Base-by-base conservation (phyloP, 2,888 invertebrate genomes). In the Plebejus argus region DNA sequence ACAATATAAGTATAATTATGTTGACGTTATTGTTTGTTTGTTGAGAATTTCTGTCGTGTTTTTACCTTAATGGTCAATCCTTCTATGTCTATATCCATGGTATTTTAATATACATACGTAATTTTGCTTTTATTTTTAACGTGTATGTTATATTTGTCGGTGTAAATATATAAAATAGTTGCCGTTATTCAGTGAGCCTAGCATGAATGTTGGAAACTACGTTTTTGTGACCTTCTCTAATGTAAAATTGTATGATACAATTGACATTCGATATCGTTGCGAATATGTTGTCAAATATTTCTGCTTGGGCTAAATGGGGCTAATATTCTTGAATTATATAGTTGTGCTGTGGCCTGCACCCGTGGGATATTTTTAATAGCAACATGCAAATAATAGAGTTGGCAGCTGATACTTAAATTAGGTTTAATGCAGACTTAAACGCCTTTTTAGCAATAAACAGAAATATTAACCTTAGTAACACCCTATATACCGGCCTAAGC, bases 381-480 rank as follows among this genome's bases (percentile, higher is more conserved):
- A 28, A 23, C 66, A 66, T 66, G 66, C 66, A 66, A 66, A 33
- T 28, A 66, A 66, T 66, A 33, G 66, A 66, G 28, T 66, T 33
- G 66, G 15, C 15, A 23, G 66, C 66, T 28, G 28, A 66, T 66
- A 66, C 20, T 15, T 66, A 66, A 66, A 28, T 66, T 66, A 66
- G 28, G 33, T 12, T 61, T 66, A 66, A 66, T 33, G 28, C 66
- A 28, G 66, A 66, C 28, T 66, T 66, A 15, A 33, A 28, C 15
- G 66, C 66, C 66, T 66, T 66, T 61, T 66, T 66, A 66, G 66
- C 66, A 66, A 66, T 66, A 66, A 66, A 66, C 28, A 33, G 18
- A n/a, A n/a, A 66, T 66, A 53, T 74, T 28, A 74, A 53, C 74
- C 49, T 74, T 74, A 74, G 74, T 49, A 74, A 74, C 74, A 74